These are phyloP conservation scores for Phymorhynchus buccinoides DNA, from an alignment of 1,140 invertebrate genomes.

Conservation along the genomic window DNA sequence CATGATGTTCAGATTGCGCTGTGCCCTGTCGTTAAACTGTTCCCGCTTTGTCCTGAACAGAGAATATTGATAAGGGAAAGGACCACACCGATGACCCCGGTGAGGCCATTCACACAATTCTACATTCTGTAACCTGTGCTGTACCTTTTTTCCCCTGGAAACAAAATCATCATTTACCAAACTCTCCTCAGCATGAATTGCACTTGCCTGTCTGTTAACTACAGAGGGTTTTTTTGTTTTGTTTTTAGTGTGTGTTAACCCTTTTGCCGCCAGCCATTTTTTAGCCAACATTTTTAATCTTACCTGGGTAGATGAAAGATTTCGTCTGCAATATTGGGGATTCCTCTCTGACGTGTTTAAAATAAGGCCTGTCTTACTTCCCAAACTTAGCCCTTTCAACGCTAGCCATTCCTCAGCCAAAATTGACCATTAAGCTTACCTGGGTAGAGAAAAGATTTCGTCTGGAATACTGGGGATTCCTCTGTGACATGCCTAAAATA, in stretches of 20 bases:
- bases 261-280: background rate
- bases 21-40: too few relatives aligned
- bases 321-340: too few relatives aligned
- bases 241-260: background rate
- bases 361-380: too few relatives aligned
- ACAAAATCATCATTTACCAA: background rate
- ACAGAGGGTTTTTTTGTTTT: background rate
- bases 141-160: background rate
- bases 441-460: too few relatives aligned
- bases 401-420: too few relatives aligned
- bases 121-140: background rate
- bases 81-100: background rate
- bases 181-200: background rate
- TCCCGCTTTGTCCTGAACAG: constrained; percentile 4
- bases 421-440: too few relatives aligned
- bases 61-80: background rate
- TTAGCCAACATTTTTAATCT: background rate
- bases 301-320: too few relatives aligned
- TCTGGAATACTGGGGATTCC: too few relatives aligned
- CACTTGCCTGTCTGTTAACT: background rate
- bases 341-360: too few relatives aligned
- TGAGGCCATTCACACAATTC: background rate
- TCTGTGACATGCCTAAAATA: too few relatives aligned
- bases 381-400: too few relatives aligned
- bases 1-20: too few relatives aligned